Evolutionary conservation across 1,140 invertebrate genomes (phyloP).

Genomic region (Papilio polytes): DNA sequence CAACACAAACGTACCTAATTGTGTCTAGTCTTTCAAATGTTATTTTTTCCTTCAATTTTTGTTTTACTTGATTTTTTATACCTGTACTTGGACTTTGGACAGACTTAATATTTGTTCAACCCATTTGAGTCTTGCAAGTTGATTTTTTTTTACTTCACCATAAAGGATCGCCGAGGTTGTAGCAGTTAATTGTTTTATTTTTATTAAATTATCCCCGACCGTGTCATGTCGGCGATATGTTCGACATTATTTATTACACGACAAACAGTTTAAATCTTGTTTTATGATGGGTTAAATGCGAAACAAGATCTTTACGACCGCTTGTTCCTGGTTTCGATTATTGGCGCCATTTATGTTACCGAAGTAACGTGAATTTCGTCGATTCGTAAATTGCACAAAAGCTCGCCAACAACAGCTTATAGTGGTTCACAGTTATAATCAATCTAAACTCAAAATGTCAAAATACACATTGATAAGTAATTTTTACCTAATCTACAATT

Average conservation of each 20-base stretch:
- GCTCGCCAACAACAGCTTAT: not conserved
- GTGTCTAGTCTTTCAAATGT: not conserved
- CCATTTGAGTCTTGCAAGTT: not conserved
- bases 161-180: not conserved
- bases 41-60: too few species aligned
- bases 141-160: not conserved
- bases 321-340: conserved; percentile 49
- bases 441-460: not conserved
- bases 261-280: conserved; percentile 58
- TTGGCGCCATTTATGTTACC: conserved; percentile 48
- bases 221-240: conserved; percentile 26
- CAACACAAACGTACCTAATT: not conserved
- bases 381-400: not conserved
- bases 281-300: conserved; percentile 59
- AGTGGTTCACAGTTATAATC: not conserved
- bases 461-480: not conserved
- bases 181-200: conserved; percentile 30
- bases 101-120: not conserved
- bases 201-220: conserved; percentile 20
- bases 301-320: conserved; percentile 62
- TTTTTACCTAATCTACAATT: not conserved
- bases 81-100: not conserved
- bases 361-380: not conserved
- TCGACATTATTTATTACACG: conserved; percentile 54
- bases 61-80: too few species aligned